Evolutionary conservation across 2,888 invertebrate genomes (phyloP), one percentile per base, ranked within the genome.

Genomic region (Amphiduros pacificus): DNA sequence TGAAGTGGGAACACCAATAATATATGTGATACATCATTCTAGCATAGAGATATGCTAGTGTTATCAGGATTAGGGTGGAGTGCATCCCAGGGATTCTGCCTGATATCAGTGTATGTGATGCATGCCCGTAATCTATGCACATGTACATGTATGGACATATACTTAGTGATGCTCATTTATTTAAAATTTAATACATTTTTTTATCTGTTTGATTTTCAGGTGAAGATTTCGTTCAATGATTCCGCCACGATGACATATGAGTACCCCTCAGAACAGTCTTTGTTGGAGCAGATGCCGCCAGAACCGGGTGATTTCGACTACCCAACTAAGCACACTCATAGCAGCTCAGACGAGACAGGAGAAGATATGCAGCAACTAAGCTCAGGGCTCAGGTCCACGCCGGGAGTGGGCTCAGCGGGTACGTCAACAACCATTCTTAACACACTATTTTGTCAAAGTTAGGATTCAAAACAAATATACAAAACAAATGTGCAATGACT

Each of bases 181-280:
- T n/a, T n/a, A n/a, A n/a, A n/a, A n/a, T n/a, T n/a, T n/a, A n/a
- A n/a, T n/a, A n/a, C n/a, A n/a, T n/a, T n/a, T n/a, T n/a, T n/a
- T 20, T 36, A 29, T 48, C n/a, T 55, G n/a, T 66, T 86, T 76
- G 31, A 31, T 22, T 77, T 84, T 50, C 88, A 94, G 93, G 85
- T 92, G 79, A 91, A 89, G 83, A 91, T 95, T 77, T 90, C 91
- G 77, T 95, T 95, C 85, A 90, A 93, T 83, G 94, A 95, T 82
- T 88, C 89, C 60, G 88, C 91, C 60, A 93, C 93, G 71, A 89
- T 90, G 71, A 91, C 92, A 58, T 94, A 91, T 85, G 95, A 95
- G 85, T 96, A 96, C 84, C 94, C 94, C 58, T 93, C 93, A 62
- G 95, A 95, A 85, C 88, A 89, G 65, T 92, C 92, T 51, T 85